Evolutionary conservation across 2,113 vertebrate genomes (phyloP), one percentile per base, ranked within the genome.

Genomic region (Panthera leo): DNA sequence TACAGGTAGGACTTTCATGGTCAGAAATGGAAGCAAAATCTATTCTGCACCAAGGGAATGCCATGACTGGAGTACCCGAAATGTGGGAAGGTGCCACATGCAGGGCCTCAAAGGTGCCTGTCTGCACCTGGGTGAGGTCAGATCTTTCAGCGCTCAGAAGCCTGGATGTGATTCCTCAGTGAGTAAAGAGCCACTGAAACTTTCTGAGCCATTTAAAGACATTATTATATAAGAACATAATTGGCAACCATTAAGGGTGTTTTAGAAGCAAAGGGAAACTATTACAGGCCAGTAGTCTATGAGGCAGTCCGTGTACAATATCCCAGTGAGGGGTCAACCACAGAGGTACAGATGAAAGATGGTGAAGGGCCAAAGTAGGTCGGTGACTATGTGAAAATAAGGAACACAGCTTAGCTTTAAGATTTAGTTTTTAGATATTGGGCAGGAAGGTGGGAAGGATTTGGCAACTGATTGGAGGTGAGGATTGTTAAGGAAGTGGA

Each of bases 21-120:
- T 85, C 29, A 58, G 67, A 92, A 85, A 85, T 10, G 0, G 42
- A 65, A 61, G 6, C 10, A 31, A 45, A 76, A 1, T 55, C n/a
- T 70, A 0, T 53, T 39, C 2, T 42, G 16, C 3, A 25, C 5
- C 10, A 10, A 75, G 27, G 36, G 29, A 21, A n/a, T 0, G 1
- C 34, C 14, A 0, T 8, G 31, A 21, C 25, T 8, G 10, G 42
- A 78, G 23, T 6, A 11, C 51, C n/a, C 39, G 58, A 12, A 61
- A 36, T 10, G 14, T 12, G 61, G 31, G 68, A 78, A 53, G 55
- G 15, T 55, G 45, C 9, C 11, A 3, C 1, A 0, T 14, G 1
- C 10, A 36, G 31, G 51, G 21, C 70, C 1, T 4, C 39, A 5
- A 45, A 80, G 39, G 42, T 85, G 31, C 29, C 42, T 7, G 48